A percentile compares a stretch with the other conserved stretches of the same genome.
These are phyloP conservation scores for Cyprinodon tularosa DNA, from an alignment of 2,113 vertebrate species.

Conservation along the genomic window DNA sequence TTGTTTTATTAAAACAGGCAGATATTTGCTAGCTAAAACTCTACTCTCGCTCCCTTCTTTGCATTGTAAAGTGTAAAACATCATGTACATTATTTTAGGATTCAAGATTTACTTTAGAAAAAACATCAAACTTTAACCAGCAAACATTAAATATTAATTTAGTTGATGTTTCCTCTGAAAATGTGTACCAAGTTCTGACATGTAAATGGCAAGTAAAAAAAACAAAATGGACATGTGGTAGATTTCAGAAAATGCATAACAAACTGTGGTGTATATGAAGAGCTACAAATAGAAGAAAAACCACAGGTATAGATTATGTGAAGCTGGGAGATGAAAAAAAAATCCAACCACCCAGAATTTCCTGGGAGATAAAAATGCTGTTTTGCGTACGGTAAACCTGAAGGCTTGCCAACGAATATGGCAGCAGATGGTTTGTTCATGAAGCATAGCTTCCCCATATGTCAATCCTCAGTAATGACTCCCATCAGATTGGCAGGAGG, in stretches of 20 bases:
- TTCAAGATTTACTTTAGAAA: not conserved
- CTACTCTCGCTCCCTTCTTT: not conserved
- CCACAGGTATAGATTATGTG: not conserved
- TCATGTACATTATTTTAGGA: too few species aligned
- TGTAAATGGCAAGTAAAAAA: not conserved
- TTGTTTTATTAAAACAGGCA: not conserved
- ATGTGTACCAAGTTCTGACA: not conserved
- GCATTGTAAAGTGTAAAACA: not conserved
- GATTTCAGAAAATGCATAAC: not conserved
- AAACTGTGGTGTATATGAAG: not conserved
- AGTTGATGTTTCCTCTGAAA: not conserved
- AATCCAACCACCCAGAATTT: constrained; percentile 5
- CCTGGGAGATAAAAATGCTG: constrained; percentile 48
- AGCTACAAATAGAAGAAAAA: not conserved
- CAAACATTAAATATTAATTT: not conserved
- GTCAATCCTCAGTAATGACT: constrained; percentile 57
- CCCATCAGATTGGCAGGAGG: constrained; percentile 47
- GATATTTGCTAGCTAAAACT: too few species aligned
- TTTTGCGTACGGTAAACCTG: constrained; percentile 45
- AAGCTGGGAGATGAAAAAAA: not conserved
- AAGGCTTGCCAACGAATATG: constrained; percentile 51
- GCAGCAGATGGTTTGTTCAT: constrained; percentile 67
- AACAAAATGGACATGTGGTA: too few species aligned
- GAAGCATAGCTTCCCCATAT: constrained; percentile 67
- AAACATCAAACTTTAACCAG: too few species aligned